These are phyloP conservation scores for Andrena hattorfiana DNA, from an alignment of 2,888 invertebrate genomes.

Conservation along the genomic window DNA sequence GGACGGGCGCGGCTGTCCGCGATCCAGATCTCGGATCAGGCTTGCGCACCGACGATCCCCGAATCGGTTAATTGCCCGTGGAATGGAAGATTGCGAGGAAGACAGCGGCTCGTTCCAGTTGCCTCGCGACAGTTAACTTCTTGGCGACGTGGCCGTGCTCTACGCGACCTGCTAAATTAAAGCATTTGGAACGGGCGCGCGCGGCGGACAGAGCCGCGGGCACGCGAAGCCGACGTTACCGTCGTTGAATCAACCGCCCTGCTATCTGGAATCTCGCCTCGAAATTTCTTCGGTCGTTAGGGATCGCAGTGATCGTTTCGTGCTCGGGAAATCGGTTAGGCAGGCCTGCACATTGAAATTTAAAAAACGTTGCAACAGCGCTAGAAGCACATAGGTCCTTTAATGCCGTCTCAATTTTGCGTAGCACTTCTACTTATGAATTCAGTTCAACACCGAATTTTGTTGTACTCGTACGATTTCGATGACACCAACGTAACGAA, in stretches of 20 bases:
- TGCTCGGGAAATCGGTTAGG: not conserved
- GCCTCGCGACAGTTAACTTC: constrained; percentile 19
- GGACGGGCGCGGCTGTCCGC: constrained; percentile 31
- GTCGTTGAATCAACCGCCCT: not conserved
- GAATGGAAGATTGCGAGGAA: constrained; percentile 28
- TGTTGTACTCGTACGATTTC: too few relatives aligned
- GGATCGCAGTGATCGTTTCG: not conserved
- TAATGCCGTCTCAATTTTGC: too few relatives aligned
- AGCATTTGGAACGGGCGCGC: constrained; percentile 39
- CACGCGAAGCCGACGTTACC: constrained; percentile 26
- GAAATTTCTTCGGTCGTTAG: constrained; percentile 18
- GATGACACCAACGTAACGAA: too few relatives aligned
- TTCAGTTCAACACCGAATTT: too few relatives aligned
- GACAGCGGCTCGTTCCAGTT: constrained; percentile 22
- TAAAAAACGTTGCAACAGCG: not conserved
- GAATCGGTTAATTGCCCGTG: constrained; percentile 53
- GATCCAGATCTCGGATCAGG: constrained; percentile 16
- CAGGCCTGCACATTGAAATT: not conserved
- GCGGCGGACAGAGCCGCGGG: not conserved
- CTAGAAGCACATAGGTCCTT: too few relatives aligned
- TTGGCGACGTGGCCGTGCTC: constrained; percentile 36
- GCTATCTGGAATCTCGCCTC: constrained; percentile 19
- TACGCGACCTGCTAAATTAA: constrained; percentile 33
- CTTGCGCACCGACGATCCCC: constrained; percentile 12
- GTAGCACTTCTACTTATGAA: too few relatives aligned